Conservation (phyloP, 2,113 vertebrate genomes). For the Pipra filicauda region DNA sequence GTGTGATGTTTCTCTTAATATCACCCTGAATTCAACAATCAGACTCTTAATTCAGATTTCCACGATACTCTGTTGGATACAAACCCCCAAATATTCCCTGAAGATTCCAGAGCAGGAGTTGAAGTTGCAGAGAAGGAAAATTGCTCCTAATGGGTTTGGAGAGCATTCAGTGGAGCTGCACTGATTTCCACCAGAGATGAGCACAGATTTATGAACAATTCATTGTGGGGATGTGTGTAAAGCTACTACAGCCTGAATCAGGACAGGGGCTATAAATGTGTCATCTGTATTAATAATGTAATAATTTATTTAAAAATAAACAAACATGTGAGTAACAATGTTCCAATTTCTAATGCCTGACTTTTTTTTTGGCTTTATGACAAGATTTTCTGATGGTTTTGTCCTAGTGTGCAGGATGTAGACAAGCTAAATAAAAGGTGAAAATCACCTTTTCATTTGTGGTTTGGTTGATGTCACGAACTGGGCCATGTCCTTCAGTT, state of each 20-base stretch:
- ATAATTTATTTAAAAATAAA: not conserved
- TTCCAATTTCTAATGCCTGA: not conserved
- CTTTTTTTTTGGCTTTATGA: not conserved
- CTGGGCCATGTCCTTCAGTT: conserved; percentile 37
- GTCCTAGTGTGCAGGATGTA: not conserved
- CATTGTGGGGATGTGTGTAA: not conserved
- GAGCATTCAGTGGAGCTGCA: not conserved
- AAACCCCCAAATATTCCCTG: not conserved
- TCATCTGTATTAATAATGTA: not conserved
- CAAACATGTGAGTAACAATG: not conserved
- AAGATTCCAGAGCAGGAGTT: not conserved
- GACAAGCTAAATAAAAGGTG: not conserved
- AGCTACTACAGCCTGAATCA: not conserved
- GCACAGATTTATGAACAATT: not conserved
- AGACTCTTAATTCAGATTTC: not conserved
- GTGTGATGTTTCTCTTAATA: not conserved
- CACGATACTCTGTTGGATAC: accelerated
- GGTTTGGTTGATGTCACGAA: conserved; percentile 22
- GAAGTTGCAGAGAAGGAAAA: not conserved
- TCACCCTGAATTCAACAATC: not conserved
- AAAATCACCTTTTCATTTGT: conserved; percentile 8
- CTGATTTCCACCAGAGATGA: not conserved
- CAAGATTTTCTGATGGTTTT: not conserved
- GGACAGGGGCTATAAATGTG: not conserved
- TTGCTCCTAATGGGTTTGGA: not conserved